phyloP scores from a whole-genome alignment of 2,113 vertebrate genomes.

The Thomomys bottae region DNA sequence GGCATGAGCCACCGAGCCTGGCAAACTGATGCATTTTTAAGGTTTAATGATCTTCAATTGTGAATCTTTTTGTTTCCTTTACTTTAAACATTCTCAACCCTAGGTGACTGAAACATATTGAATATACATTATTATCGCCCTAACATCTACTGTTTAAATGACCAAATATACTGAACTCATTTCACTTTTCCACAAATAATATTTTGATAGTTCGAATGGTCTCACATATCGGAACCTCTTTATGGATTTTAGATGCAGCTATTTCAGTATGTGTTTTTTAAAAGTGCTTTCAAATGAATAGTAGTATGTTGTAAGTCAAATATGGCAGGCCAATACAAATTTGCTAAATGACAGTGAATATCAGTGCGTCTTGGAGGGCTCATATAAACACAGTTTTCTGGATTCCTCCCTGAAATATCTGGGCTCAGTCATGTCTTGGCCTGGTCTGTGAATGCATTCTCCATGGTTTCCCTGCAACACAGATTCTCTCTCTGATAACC shows the following conservation, averaged over 20 bases:
- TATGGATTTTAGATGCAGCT: slow-evolving; percentile 24
- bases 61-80: slow-evolving; percentile 19
- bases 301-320: not conserved
- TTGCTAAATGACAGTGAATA: not conserved
- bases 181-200: not conserved
- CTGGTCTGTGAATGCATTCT: not conserved
- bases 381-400: not conserved
- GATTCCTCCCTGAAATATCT: not conserved
- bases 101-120: not conserved
- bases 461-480: not conserved
- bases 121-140: not conserved
- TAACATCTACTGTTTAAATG: not conserved
- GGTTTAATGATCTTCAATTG: slow-evolving; percentile 52
- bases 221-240: not conserved
- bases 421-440: not conserved
- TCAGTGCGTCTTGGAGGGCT: not conserved
- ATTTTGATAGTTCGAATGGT: not conserved
- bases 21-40: slow-evolving; percentile 68
- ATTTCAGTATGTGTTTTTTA: not conserved
- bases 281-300: not conserved
- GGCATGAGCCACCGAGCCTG: too few relatives aligned
- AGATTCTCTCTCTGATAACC: not conserved
- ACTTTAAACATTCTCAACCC: slow-evolving; percentile 7
- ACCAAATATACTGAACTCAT: not conserved
- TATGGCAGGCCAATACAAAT: not conserved